Evolutionary conservation across 1,140 invertebrate species (phyloP).

Genomic region (Chironomus striatipennis): DNA sequence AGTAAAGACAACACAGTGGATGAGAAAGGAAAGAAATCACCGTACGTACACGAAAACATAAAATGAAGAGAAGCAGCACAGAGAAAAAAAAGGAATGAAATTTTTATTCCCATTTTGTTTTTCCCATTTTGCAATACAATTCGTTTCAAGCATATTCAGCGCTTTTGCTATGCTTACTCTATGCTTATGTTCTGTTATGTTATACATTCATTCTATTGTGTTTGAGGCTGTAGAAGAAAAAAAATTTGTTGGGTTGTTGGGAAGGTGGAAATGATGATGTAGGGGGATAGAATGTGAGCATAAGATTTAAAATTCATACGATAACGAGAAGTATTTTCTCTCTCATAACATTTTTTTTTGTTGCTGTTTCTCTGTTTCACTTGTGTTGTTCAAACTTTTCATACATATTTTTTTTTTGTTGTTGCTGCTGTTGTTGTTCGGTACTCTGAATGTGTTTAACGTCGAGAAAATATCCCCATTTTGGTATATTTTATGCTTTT

Average conservation of each 20-base stretch:
- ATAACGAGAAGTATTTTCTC: conserved; percentile 18
- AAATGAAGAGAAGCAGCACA: background rate
- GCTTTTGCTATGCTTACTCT: background rate
- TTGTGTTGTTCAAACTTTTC: no score
- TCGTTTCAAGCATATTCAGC: background rate
- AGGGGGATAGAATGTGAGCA: conserved; percentile 4
- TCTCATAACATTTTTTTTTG: background rate
- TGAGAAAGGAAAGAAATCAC: conserved; percentile 1
- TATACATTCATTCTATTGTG: background rate
- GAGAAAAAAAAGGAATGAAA: conserved; percentile 16
- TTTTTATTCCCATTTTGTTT: conserved; percentile 21
- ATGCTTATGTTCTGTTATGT: background rate
- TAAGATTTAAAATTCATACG: conserved; percentile 22
- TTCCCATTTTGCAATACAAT: background rate
- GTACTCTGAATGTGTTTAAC: conserved; percentile 2
- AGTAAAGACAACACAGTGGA: conserved; percentile 1
- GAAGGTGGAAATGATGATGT: background rate
- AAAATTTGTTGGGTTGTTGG: background rate
- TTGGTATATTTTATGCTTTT: conserved; percentile 14
- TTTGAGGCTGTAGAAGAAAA: background rate
- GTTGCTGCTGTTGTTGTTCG: background rate
- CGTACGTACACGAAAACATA: background rate
- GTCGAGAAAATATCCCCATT: conserved; percentile 7
- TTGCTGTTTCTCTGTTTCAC: background rate
- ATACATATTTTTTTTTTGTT: no score